These are phyloP conservation scores for Abrostola triplasia DNA, from an alignment of 2,888 invertebrate genomes.

Conservation along the genomic window DNA sequence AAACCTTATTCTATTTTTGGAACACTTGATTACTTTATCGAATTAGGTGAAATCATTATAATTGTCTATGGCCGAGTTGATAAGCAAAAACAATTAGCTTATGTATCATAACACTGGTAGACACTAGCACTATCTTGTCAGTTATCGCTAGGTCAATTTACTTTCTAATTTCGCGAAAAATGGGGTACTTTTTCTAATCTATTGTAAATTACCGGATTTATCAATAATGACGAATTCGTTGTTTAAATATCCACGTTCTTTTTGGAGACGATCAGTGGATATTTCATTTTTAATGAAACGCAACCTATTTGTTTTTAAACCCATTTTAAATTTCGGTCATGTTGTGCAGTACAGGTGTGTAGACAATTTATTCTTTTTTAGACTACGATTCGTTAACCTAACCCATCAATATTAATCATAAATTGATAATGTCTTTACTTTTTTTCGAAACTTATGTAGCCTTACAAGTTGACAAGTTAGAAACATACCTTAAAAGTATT, in stretches of 20 bases:
- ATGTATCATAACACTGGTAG: not conserved
- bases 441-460: too few relatives aligned
- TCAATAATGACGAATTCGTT: not conserved
- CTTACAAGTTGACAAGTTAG: too few relatives aligned
- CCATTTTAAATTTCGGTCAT: not conserved
- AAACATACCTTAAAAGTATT: too few relatives aligned
- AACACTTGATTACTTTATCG: constrained; percentile 37
- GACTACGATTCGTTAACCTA: too few relatives aligned
- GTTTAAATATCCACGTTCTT: not conserved
- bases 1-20: constrained; percentile 23
- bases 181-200: not conserved
- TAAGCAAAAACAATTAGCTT: constrained; percentile 16
- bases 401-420: too few relatives aligned
- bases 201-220: not conserved
- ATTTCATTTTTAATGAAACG: not conserved
- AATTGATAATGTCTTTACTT: too few relatives aligned
- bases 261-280: not conserved
- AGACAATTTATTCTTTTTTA: not conserved
- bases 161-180: not conserved
- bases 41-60: constrained; percentile 45
- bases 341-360: not conserved
- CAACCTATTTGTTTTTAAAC: not conserved
- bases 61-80: constrained; percentile 31
- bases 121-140: not conserved
- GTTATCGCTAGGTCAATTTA: not conserved